phyloP scores from a whole-genome alignment of 2,113 vertebrate genomes.

The Scatophagus argus region DNA sequence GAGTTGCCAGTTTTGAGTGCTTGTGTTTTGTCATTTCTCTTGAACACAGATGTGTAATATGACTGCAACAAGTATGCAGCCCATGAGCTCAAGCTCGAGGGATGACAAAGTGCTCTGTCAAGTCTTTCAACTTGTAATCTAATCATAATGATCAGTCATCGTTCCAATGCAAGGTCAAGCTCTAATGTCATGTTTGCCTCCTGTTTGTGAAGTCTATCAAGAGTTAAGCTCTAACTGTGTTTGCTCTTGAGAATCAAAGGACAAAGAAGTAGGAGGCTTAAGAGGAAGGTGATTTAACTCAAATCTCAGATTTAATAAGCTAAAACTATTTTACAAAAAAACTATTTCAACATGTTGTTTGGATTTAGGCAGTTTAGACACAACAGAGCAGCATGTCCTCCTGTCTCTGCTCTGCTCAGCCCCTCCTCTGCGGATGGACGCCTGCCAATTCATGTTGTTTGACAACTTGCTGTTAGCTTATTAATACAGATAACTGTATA shows the following conservation, averaged over 20 bases:
- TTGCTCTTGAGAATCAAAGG: not conserved
- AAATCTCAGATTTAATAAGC: not conserved
- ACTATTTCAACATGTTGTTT: not conserved
- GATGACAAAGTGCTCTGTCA: conserved; percentile 24
- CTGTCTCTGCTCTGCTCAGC: conserved; percentile 16
- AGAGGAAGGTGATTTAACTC: conserved; percentile 7
- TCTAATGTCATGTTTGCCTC: not conserved
- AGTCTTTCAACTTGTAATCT: not conserved
- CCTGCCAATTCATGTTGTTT: conserved; percentile 44
- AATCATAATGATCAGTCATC: conserved; percentile 6
- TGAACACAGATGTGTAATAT: conserved; percentile 3
- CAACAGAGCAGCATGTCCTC: not conserved
- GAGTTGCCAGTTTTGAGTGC: not conserved
- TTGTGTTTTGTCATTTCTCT: conserved; percentile 1
- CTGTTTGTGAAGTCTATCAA: not conserved
- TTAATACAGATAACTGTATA: conserved; percentile 37
- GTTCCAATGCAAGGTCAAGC: conserved; percentile 30
- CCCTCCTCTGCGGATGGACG: conserved; percentile 30
- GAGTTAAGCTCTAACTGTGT: not conserved
- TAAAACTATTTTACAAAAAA: not conserved
- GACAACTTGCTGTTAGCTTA: conserved; percentile 48
- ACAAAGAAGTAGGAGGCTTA: not conserved
- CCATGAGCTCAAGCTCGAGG: not conserved
- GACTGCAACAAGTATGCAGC: not conserved
- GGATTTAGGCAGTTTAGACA: not conserved